Base-by-base conservation (phyloP, 2,888 invertebrate genomes). In the Omphaloscelis lunosa region DNA sequence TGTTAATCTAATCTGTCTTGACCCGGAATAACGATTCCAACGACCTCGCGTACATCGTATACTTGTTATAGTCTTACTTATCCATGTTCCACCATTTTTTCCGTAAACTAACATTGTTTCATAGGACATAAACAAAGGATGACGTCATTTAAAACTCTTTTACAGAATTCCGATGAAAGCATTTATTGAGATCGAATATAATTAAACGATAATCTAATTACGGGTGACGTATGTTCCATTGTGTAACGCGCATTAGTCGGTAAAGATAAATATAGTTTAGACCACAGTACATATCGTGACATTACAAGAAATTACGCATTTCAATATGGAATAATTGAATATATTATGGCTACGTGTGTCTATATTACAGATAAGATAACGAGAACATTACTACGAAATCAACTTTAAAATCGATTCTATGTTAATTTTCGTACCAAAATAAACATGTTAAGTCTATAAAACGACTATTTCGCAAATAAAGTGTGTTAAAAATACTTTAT, bases 281-380 rank as follows among this genome's bases (percentile, higher is more conserved):
- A 72, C 27, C 63, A 53, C 75, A 62, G 34, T 48, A 75, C 76
- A 72, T 77, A 72, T 75, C 75, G 80, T 80, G 82, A 84, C 85
- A 84, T 77, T 81, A 89, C 88, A 86, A 88, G 84, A 87, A 88
- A 91, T 90, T 91, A 90, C 93, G 91, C 88, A 92, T 88, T 90
- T 84, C 80, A 88, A 87, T 91, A 91, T 88, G 85, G 86, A 88
- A 90, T 89, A 90, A 87, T 85, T 90, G 85, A 90, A 90, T 90
- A 92, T 86, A 92, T 91, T 91, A 90, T 88, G 88, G 67, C 61
- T 58, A 89, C 87, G 84, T 90, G 85, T 89, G 89, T 87, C 82
- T 86, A 88, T 85, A 85, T 87, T 81, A 82, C 78, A 85, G 93
- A 93, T 93, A 91, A 93, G 93, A 93, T 93, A 92, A 87, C 77